phyloP scores from a whole-genome alignment of 1,140 invertebrate genomes.

The Aphaenogaster ashmeadi region DNA sequence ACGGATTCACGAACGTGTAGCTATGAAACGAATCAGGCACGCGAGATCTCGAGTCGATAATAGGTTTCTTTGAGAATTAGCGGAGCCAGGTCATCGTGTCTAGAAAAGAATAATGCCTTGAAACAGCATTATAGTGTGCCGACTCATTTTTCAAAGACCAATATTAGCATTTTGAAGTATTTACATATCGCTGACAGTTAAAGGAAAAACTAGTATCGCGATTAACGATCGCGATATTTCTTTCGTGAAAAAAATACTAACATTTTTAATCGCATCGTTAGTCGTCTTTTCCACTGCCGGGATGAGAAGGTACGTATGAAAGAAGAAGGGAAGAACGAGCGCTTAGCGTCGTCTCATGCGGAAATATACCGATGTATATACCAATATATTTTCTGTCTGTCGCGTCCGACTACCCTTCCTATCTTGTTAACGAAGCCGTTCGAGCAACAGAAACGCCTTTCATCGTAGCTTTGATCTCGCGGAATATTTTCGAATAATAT shows the following conservation, averaged over 20 bases:
- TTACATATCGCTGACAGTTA: too few relatives aligned
- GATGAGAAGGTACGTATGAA: constrained; percentile 13
- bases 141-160: not conserved
- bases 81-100: not conserved
- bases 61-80: constrained; percentile 55
- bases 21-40: constrained; percentile 38
- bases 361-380: constrained; percentile 56
- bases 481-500: constrained; percentile 75
- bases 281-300: not conserved
- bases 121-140: too few relatives aligned
- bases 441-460: constrained; percentile 73
- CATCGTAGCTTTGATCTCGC: constrained; percentile 74
- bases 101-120: not conserved
- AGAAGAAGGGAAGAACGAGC: not conserved
- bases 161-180: not conserved
- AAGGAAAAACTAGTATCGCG: not conserved
- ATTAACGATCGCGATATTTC: not conserved
- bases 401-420: constrained; percentile 39
- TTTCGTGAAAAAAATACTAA: not conserved
- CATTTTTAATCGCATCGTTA: constrained; percentile 44
- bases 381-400: constrained; percentile 58
- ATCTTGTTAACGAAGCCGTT: constrained; percentile 71
- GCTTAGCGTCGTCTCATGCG: constrained; percentile 49
- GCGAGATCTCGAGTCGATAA: constrained; percentile 41
- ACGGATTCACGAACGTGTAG: constrained; percentile 46